phyloP scores from a whole-genome alignment of 2,797 vertebrate species.

The Epinephelus awoara region DNA sequence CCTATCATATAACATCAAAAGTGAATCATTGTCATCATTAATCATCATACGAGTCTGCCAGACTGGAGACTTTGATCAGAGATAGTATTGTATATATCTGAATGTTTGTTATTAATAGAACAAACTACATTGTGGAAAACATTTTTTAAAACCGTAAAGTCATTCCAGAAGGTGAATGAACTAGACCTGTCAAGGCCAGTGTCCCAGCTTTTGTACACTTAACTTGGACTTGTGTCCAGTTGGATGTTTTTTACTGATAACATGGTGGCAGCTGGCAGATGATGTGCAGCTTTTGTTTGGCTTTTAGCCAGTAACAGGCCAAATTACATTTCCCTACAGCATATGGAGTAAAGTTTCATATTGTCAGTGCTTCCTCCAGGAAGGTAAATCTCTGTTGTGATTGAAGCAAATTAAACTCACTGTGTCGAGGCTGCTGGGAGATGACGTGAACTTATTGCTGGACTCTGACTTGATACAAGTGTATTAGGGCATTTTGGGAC shows the following conservation, averaged over 20 bases:
- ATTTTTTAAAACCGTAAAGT: slow-evolving; percentile 2
- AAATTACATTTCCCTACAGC: background rate
- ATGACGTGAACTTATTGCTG: background rate
- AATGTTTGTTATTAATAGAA: background rate
- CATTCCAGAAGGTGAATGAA: slow-evolving; percentile 26
- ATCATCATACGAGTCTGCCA: background rate
- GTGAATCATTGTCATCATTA: background rate
- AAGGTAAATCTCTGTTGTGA: background rate
- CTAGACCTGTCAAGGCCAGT: slow-evolving; percentile 2
- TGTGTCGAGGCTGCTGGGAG: background rate
- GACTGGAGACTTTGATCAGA: background rate
- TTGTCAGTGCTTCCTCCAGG: background rate
- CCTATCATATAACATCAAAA: background rate
- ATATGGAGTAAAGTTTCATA: background rate
- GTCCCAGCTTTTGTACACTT: slow-evolving; percentile 16
- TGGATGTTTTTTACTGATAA: slow-evolving; percentile 43
- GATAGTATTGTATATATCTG: background rate
- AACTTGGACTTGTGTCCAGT: slow-evolving; percentile 11
- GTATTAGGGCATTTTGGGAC: background rate
- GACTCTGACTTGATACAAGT: background rate
- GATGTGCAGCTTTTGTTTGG: background rate
- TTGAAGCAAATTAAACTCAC: too few species aligned
- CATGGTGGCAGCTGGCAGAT: background rate
- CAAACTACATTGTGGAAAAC: slow-evolving; percentile 8
- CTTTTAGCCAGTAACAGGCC: background rate